phyloP scores from a whole-genome alignment of 2,888 invertebrate species.

The Drosophila silvestris region DNA sequence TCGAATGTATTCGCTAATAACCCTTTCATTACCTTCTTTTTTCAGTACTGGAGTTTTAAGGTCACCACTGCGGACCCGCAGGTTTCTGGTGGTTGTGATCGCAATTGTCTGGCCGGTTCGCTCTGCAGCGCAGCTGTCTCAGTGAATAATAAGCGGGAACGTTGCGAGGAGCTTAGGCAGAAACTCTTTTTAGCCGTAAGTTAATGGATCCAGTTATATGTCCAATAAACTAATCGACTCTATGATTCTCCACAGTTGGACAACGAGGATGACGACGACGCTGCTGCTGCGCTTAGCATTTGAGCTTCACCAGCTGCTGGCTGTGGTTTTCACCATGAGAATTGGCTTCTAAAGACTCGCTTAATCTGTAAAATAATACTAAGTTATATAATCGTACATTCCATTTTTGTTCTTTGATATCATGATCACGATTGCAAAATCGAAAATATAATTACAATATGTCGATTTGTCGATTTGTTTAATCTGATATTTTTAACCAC shows the following conservation, averaged over 20 bases:
- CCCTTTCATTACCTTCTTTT: neutral
- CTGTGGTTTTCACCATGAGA: conserved; percentile 48
- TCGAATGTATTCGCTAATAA: neutral
- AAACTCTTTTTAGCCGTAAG: conserved; percentile 72
- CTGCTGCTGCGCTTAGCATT: conserved; percentile 56
- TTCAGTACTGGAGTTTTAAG: conserved; percentile 72
- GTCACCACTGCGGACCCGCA: conserved; percentile 76
- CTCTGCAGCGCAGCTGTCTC: conserved; percentile 79
- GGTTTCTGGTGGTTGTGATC: conserved; percentile 74
- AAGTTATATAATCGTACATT: conserved; percentile 54
- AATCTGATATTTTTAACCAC: conserved; percentile 40
- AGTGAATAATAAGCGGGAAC: conserved; percentile 67
- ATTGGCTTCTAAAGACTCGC: conserved; percentile 42
- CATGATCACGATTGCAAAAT: conserved; percentile 37
- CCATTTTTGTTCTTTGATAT: conserved; percentile 11
- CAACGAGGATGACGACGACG: conserved; percentile 35
- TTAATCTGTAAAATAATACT: conserved; percentile 27
- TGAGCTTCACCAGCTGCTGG: conserved; percentile 54
- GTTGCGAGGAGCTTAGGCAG: conserved; percentile 71
- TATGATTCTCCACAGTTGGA: conserved; percentile 56
- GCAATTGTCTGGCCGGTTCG: conserved; percentile 67
- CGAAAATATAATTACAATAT: conserved; percentile 29
- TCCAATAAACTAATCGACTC: neutral
- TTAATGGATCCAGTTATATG: conserved; percentile 4
- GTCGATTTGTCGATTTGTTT: conserved; percentile 10